Evolutionary conservation across 2,888 invertebrate species (phyloP), one percentile per base, ranked within the genome.

Genomic region (Diachrysia chrysitis): DNA sequence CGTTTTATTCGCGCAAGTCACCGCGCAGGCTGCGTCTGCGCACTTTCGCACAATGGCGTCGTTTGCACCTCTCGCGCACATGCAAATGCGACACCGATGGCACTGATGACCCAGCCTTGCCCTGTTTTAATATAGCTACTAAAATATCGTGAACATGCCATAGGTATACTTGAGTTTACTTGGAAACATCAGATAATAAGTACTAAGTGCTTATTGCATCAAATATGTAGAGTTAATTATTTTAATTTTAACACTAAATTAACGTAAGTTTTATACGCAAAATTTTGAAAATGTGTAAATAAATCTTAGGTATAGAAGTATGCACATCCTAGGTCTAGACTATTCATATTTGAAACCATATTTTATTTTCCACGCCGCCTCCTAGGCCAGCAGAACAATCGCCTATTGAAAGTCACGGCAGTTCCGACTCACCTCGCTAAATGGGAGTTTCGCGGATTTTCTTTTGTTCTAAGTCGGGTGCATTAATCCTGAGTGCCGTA

Each of bases 401-500:
- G 84, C 66, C 81, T 78, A 86, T 86, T 85, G 79, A 85, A 76
- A 74, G 63, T 69, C 73, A 66, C 66, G 71, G 73, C 74, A 73
- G 71, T 80, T 80, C 73, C 73, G 66, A 71, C 72, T 73, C 75
- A 58, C 58, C 71, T 69, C 60, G 64, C 66, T 58, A 71, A 75
- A 81, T 79, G 63, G 66, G 64, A 70, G 75, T 73, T 81, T 81
- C 71, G 69, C 78, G 68, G 69, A 58, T 73, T 81, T 81, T 71
- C 71, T 73, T 81, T 81, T 79, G 73, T 81, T 79, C 53, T 61
- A 72, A 62, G 72, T 78, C 69, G 70, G 60, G 78, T 76, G 75
- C 79, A 84, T 90, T 90, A 88, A 89, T 91, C 87, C 85, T 78
- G 72, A 64, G 70, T 71, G 73, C 84, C 69, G 83, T 88, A 88